Base-by-base conservation (phyloP, 2,113 vertebrate species). In the Phylloscopus trochiloides region DNA sequence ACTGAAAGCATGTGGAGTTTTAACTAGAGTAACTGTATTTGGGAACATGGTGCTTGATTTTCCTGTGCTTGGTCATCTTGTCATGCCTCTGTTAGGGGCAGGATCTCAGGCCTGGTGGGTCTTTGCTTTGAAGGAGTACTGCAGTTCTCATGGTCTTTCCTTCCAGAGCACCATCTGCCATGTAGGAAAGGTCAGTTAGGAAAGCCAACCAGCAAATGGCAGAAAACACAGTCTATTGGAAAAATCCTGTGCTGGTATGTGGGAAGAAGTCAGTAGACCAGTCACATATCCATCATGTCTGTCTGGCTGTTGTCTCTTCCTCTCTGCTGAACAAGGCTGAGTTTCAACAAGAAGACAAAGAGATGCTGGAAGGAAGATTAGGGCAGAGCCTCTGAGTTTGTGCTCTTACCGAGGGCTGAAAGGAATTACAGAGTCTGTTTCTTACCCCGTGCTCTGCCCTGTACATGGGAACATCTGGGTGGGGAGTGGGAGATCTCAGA, bases 391-490 rank as follows among this genome's bases (percentile, higher is more conserved):
- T 84, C 36, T 12, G 47, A 54, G n/a, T 55, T 19, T 24, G 52
- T 68, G 48, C 29, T 17, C 4, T 3, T 58, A 26, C 3, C 1
- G 13, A 48, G 48, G 11, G 4, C 14, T 73, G 70, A 42, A 87
- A 34, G 32, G 58, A 45, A 10, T 72, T 55, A 13, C 34, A 15
- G 32, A 22, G 38, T 7, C 73, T 62, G 22, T 57, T 81, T 81
- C 65, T 62, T 66, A 43, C 25, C 47, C 83, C 5, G 0, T 70
- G 63, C 78, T 76, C 43, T 22, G 34, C 38, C 26, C 0, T 0
- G 16, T 62, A 45, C 2, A 6, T 86, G 86, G 72, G 52, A 78
- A n/a, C 1, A 22, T 84, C 76, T 74, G 73, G 18, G 89, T 40
- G 51, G 11, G 51, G 47, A 52, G 54, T 26, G 72, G 45, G 75